Conservation (phyloP, 2,113 vertebrate species). For the Oxygymnocypris stewartii region DNA sequence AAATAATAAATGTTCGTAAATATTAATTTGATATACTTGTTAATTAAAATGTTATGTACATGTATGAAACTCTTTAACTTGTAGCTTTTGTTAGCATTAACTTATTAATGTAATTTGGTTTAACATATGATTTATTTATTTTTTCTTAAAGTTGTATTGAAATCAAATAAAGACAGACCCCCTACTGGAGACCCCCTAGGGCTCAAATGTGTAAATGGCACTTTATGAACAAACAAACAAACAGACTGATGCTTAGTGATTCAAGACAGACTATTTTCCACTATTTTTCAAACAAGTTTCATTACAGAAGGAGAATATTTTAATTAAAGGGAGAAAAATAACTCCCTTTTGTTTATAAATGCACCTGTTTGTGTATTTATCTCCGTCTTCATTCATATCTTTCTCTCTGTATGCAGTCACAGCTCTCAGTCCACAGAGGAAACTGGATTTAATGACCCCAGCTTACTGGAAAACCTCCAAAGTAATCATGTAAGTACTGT, state of each 20-base stretch:
- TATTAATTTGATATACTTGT: not conserved
- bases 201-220: not conserved
- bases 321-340: not conserved
- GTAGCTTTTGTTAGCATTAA: not conserved
- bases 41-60: not conserved
- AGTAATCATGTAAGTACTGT: constrained; percentile 90
- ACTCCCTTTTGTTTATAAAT: not conserved
- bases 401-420: constrained; percentile 76
- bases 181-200: not conserved
- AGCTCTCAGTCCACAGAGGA: constrained; percentile 83
- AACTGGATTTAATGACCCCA: constrained; percentile 86
- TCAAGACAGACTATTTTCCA: not conserved
- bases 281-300: not conserved
- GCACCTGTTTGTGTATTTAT: constrained; percentile 19
- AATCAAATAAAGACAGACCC: not conserved
- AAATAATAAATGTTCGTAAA: not conserved
- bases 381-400: constrained; percentile 31
- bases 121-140: not conserved
- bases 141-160: not conserved
- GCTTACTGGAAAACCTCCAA: constrained; percentile 95
- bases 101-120: not conserved
- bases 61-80: not conserved
- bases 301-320: not conserved
- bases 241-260: not conserved
- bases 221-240: not conserved